Base-by-base conservation (phyloP, 92 coral and sea anemone genomes). In the Parazoanthus atlanticus region DNA sequence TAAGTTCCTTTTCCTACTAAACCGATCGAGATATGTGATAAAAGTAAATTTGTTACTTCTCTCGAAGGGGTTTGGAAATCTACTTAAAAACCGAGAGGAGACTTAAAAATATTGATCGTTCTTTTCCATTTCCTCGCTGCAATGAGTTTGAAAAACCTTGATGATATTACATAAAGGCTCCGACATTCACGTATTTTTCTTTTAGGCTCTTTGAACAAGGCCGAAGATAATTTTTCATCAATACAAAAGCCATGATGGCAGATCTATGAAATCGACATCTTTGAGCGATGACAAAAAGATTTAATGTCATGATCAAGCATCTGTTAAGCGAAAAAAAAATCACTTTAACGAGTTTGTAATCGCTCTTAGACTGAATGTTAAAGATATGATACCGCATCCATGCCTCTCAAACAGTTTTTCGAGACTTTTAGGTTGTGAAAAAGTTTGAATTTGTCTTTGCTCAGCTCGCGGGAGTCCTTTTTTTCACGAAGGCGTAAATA, bases 311-410 rank as follows among this genome's bases (percentile, higher is more conserved):
- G 87, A 13, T 70, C 65, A 11, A 69, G 40, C 70, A 69, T 40
- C 87, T 69, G 61, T 69, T 84, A 69, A 84, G 70, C 87, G 65
- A 43, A 84, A 84, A 67, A 36, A 46, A 65, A 69, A 69, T 84
- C 25, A 41, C 10, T 82, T 23, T 54, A 84, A 84, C 58, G 87
- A 84, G 41, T 46, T 32, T 84, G 74, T 84, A 70, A 84, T 84
- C 72, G 43, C 86, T 82, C 70, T 65, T n/a, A 28, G 16, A 82
- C 56, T 19, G 31, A 33, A 36, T 66, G 11, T 11, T 61, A 11
- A 52, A 81, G 86, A 61, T 28, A n/a, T 43, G 49, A 75, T 75
- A 41, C 5, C 25, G 26, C 29, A 74, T n/a, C 16, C 0, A 3
- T 6, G n/a, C 8, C 28, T 75, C n/a, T 38, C 6, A 5, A 69